Evolutionary conservation across 2,113 vertebrate species (phyloP).

Genomic region (Condylura cristata): DNA sequence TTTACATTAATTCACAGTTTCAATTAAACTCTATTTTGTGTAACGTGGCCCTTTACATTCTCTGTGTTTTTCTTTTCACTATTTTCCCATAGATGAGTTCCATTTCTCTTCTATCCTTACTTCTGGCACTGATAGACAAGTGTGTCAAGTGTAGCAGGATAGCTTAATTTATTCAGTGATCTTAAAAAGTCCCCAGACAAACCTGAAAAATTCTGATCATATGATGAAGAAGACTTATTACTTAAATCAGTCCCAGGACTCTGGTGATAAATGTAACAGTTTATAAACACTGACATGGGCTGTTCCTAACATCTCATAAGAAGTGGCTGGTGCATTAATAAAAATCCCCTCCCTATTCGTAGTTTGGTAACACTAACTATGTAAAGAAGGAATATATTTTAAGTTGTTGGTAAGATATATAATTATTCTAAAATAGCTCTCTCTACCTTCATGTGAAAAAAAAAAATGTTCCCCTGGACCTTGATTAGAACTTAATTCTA

Average conservation of each 20-base stretch:
- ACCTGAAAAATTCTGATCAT: not conserved
- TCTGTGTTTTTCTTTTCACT: not conserved
- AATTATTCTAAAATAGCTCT: not conserved
- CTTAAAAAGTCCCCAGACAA: not conserved
- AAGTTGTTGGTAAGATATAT: not conserved
- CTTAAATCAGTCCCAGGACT: not conserved
- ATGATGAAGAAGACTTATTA: not conserved
- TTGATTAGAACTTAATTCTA: not conserved
- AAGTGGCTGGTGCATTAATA: not conserved
- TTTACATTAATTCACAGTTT: not conserved
- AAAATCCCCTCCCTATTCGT: not conserved
- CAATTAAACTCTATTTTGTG: not conserved
- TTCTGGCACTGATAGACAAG: not conserved
- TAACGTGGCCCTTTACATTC: not conserved
- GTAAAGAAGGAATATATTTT: not conserved
- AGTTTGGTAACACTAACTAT: not conserved
- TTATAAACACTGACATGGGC: not conserved
- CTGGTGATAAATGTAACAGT: not conserved
- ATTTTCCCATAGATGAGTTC: not conserved
- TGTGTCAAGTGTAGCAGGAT: not conserved
- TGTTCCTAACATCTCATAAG: not conserved
- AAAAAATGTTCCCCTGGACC: not conserved
- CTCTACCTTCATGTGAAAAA: not conserved
- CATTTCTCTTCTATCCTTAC: not conserved
- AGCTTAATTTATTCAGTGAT: not conserved